A percentile compares a stretch with the other conserved stretches of the same genome.
Evolutionary conservation across 2,113 vertebrate genomes (phyloP).

Genomic region (Natator depressus): DNA sequence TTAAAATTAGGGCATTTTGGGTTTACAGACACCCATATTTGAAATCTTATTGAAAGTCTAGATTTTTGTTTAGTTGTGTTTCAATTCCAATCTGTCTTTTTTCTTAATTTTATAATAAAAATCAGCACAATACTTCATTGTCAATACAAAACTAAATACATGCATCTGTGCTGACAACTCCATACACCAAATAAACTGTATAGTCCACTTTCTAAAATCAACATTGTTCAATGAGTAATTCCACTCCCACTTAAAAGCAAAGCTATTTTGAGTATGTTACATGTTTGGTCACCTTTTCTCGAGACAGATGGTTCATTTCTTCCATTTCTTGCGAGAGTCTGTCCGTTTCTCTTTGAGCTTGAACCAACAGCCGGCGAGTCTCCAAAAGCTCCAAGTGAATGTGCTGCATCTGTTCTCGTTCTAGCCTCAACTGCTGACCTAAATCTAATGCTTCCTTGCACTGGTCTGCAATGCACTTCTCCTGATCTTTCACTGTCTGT

Average conservation of each 20-base stretch:
- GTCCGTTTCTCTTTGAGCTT: slow-evolving; percentile 73
- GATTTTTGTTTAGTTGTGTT: background rate
- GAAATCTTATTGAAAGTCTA: background rate
- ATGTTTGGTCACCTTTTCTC: slow-evolving; percentile 80
- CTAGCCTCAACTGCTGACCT: slow-evolving; percentile 76
- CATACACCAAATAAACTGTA: background rate
- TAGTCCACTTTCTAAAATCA: background rate
- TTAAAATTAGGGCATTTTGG: background rate
- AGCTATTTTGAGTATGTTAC: background rate
- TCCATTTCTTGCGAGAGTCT: slow-evolving; percentile 79
- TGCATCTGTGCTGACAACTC: background rate
- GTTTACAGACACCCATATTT: background rate
- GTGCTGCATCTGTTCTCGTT: slow-evolving; percentile 79
- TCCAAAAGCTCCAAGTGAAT: slow-evolving; percentile 76
- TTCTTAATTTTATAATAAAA: background rate
- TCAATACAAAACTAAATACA: background rate
- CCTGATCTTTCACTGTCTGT: slow-evolving; percentile 75
- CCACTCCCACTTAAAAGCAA: background rate
- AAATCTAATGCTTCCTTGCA: slow-evolving; percentile 77
- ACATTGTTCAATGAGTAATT: background rate
- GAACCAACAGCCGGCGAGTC: slow-evolving; percentile 66
- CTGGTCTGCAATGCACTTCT: slow-evolving; percentile 68
- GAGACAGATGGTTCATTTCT: slow-evolving; percentile 73
- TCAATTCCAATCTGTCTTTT: background rate
- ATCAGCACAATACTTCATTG: background rate